These are phyloP conservation scores for Catalaphyllia jardinei DNA, from an alignment of 64 coral and sea anemone species.

Conservation along the genomic window DNA sequence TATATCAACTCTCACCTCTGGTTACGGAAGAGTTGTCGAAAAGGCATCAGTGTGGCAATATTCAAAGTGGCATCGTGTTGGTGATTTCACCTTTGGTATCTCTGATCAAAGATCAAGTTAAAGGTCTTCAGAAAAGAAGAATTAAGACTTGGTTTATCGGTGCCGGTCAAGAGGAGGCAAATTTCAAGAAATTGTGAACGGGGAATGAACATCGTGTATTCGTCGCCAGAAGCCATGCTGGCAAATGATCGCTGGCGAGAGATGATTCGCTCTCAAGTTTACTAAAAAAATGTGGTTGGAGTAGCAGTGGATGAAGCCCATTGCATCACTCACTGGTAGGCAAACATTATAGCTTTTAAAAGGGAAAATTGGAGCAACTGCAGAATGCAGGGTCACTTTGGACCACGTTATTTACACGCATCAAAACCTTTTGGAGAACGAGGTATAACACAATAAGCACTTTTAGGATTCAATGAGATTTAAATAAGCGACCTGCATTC, in stretches of 20 bases:
- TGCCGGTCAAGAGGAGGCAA: neutral
- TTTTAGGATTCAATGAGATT: too few relatives aligned
- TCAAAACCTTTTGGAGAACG: too few relatives aligned
- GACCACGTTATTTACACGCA: too few relatives aligned
- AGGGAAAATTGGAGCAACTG: too few relatives aligned
- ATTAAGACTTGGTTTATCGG: constrained; percentile 4
- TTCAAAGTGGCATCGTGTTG: neutral
- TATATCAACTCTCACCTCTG: neutral
- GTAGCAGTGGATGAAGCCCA: neutral
- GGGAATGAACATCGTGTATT: constrained; percentile 14
- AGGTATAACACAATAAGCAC: too few relatives aligned
- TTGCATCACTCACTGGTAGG: too few relatives aligned
- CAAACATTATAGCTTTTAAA: too few relatives aligned
- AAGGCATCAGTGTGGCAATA: neutral
- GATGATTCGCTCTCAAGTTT: neutral
- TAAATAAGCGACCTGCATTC: too few relatives aligned
- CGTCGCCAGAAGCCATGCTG: constrained; percentile 1
- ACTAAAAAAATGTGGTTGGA: constrained; percentile 2
- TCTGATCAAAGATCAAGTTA: too few relatives aligned
- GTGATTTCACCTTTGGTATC: too few relatives aligned
- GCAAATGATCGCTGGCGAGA: neutral
- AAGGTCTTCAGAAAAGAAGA: neutral
- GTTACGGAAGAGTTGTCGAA: neutral
- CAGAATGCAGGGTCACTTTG: too few relatives aligned
- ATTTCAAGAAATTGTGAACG: neutral